phyloP scores from a whole-genome alignment of 2,888 invertebrate species.

The Pyrochroa serraticornis region DNA sequence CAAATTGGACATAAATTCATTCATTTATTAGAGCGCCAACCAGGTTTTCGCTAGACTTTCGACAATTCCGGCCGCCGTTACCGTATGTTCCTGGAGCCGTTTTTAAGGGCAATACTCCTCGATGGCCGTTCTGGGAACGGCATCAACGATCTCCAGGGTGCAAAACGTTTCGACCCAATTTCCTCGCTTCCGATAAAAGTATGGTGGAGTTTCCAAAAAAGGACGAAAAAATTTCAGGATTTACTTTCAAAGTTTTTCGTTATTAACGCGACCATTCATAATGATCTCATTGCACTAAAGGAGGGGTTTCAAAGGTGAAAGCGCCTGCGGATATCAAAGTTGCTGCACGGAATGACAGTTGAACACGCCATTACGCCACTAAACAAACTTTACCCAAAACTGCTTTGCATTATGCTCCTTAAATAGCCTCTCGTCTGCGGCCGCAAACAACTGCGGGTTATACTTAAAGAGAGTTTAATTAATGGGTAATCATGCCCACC shows the following conservation, averaged over 20 bases:
- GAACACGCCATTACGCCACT: slow-evolving; percentile 41
- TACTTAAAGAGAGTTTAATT: too few species aligned
- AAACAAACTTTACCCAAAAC: slow-evolving; percentile 35
- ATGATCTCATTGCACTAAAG: slow-evolving; percentile 20
- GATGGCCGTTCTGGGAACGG: slow-evolving; percentile 43
- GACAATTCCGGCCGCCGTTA: slow-evolving; percentile 35
- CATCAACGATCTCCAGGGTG: slow-evolving; percentile 38
- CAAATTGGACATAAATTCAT: slow-evolving; percentile 20
- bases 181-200: slow-evolving; percentile 19
- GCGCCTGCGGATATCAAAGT: slow-evolving; percentile 33
- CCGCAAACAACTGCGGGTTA: too few species aligned
- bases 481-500: too few species aligned
- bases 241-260: slow-evolving; percentile 6
- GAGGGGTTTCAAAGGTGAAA: slow-evolving; percentile 28
- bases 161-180: slow-evolving; percentile 39
- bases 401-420: slow-evolving; percentile 21
- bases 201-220: background rate
- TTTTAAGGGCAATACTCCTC: slow-evolving; percentile 43
- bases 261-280: slow-evolving; percentile 13
- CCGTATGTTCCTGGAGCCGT: slow-evolving; percentile 41
- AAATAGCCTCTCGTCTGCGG: too few species aligned
- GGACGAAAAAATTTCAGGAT: background rate
- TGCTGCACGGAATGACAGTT: slow-evolving; percentile 39
- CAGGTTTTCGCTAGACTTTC: slow-evolving; percentile 21
- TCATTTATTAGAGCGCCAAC: slow-evolving; percentile 22